Percentiles rank a stretch among this genome's conserved stretches.
phyloP scores from a whole-genome alignment of 1,140 invertebrate genomes.

The Drosophila albomicans region DNA sequence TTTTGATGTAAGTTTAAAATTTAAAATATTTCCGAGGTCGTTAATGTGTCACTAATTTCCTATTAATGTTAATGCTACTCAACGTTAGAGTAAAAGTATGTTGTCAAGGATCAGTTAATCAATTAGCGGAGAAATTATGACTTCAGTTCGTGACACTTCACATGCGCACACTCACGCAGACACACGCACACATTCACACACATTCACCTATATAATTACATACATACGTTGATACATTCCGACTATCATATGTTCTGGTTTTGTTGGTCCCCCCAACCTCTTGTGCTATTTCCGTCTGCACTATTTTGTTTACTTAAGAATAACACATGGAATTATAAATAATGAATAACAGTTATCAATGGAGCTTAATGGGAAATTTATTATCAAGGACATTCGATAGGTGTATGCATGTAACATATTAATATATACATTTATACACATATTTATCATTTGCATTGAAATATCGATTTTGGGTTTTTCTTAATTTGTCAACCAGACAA shows the following conservation, averaged over 20 bases:
- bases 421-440: neutral
- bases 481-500: neutral
- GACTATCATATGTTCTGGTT: neutral
- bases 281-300: slow-evolving; percentile 8
- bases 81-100: neutral
- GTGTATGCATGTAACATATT: slow-evolving; percentile 3
- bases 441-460: slow-evolving; percentile 24
- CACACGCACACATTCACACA: slow-evolving; percentile 3
- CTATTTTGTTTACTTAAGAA: slow-evolving; percentile 23
- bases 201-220: neutral
- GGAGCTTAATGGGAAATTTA: slow-evolving; percentile 11
- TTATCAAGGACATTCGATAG: slow-evolving; percentile 21
- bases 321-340: slow-evolving; percentile 42
- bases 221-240: neutral
- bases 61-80: neutral
- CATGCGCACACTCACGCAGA: slow-evolving; percentile 16
- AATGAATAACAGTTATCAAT: slow-evolving; percentile 35
- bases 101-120: slow-evolving; percentile 22
- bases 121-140: slow-evolving; percentile 29
- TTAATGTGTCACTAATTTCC: neutral
- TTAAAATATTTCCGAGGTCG: too few relatives aligned
- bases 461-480: slow-evolving; percentile 5
- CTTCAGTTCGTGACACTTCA: slow-evolving; percentile 1
- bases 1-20: too few relatives aligned
- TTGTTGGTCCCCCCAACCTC: neutral